Conservation (phyloP, 2,797 vertebrate species). For the Rachycentron canadum region DNA sequence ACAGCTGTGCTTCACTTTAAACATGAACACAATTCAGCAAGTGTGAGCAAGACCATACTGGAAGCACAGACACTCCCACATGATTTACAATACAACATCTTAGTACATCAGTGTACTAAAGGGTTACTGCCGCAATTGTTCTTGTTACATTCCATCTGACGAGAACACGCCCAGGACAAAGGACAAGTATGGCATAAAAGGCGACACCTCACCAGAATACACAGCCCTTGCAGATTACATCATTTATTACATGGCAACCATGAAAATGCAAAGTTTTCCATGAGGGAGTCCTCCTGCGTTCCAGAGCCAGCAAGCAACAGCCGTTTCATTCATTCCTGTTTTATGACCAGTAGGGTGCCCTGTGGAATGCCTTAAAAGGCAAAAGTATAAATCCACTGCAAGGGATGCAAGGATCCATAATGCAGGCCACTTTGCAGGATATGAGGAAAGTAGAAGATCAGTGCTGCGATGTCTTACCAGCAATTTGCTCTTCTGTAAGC, state of each 20-base stretch:
- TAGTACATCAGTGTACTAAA: background rate
- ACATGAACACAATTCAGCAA: background rate
- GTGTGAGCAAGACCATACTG: background rate
- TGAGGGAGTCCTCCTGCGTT: constrained; percentile 66
- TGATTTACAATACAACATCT: constrained; percentile 24
- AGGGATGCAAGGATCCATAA: constrained; percentile 74
- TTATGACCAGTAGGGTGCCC: constrained; percentile 73
- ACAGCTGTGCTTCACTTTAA: constrained; percentile 7
- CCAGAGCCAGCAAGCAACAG: constrained; percentile 63
- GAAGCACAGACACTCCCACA: background rate
- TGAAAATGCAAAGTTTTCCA: constrained; percentile 78
- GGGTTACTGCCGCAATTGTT: constrained; percentile 11
- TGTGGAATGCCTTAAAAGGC: constrained; percentile 85
- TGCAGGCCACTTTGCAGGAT: constrained; percentile 63
- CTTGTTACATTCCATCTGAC: constrained; percentile 26
- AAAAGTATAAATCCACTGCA: constrained; percentile 84
- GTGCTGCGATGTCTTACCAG: constrained; percentile 90
- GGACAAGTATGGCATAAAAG: constrained; percentile 36
- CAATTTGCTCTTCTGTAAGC: constrained; percentile 99
- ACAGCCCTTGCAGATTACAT: constrained; percentile 71
- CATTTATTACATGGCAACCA: constrained; percentile 69
- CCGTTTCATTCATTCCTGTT: constrained; percentile 80
- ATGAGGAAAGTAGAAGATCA: constrained; percentile 58
- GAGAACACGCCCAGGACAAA: constrained; percentile 72
- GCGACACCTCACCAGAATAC: constrained; percentile 31